Conservation (phyloP, 2,888 invertebrate species). For the Cryptus viduatorius region DNA sequence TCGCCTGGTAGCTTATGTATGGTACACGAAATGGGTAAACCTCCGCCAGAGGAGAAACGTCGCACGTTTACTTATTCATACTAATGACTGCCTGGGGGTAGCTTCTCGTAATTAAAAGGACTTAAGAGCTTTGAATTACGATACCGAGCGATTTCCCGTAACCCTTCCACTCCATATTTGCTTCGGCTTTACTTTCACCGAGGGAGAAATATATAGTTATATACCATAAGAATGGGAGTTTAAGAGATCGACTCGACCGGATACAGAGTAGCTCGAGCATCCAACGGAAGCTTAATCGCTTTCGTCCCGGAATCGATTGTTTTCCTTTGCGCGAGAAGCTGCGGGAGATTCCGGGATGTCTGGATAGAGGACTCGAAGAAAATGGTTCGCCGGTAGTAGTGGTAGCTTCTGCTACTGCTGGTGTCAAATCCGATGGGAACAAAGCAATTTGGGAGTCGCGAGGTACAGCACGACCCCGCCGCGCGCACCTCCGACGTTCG, state of each 20-base stretch:
- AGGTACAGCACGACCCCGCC: slow-evolving; percentile 14
- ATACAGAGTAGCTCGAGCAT: slow-evolving; percentile 23
- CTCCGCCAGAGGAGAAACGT: slow-evolving; percentile 15
- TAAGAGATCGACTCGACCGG: slow-evolving; percentile 6
- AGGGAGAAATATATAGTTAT: background rate
- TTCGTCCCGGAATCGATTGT: slow-evolving; percentile 44
- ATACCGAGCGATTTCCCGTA: slow-evolving; percentile 36
- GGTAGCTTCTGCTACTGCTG: slow-evolving; percentile 23
- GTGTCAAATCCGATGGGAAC: slow-evolving; percentile 67
- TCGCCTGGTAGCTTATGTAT: background rate
- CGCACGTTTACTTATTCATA: slow-evolving; percentile 79
- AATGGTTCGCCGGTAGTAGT: slow-evolving; percentile 38
- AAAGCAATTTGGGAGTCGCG: slow-evolving; percentile 66
- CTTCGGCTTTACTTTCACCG: background rate
- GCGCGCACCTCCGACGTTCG: slow-evolving; percentile 14
- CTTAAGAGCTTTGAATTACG: slow-evolving; percentile 57
- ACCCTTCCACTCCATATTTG: slow-evolving; percentile 20
- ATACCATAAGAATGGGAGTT: background rate
- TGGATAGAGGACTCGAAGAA: slow-evolving; percentile 32
- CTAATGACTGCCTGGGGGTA: slow-evolving; percentile 78
- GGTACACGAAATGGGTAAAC: slow-evolving; percentile 34
- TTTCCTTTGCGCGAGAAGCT: slow-evolving; percentile 26
- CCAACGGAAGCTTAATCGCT: slow-evolving; percentile 38
- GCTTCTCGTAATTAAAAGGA: slow-evolving; percentile 74
- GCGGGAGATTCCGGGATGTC: background rate